Evolutionary conservation across 2,888 invertebrate species (phyloP), one percentile per base, ranked within the genome.

Genomic region (Invenusta paracnida): DNA sequence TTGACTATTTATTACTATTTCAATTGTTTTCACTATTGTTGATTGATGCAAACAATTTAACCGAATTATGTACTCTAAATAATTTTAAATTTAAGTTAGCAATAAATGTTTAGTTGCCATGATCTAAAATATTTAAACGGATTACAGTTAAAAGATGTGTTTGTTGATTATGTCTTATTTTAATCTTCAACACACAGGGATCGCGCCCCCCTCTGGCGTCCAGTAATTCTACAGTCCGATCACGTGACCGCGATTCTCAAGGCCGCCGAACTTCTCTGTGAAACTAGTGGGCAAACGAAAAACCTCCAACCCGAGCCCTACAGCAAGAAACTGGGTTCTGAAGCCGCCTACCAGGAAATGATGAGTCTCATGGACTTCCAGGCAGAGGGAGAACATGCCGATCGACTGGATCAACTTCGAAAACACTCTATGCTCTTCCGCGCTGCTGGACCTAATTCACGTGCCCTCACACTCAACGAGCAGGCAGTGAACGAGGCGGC

Each of bases 401-500:
- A 86, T 48, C 30, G 85, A 0, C 1, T 86, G 67, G 81, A 30
- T 0, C 30, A 86, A 23, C 67, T 86, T 11, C 29, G 86, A 1
- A 67, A 81, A 29, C 86, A 86, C 48, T 87, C 86, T 2, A 86
- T 87, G 86, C 29, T 86, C 11, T 86, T 84, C 48, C 84, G 83
- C 17, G 86, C 86, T 0, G 83, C 82, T 25, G 82, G 86, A 1
- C 86, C 86, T 11, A 87, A 86, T 5, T 79, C 85, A 17, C 27
- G 86, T 29, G 29, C 87, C 11, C 81, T 86, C 11, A 86, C 86
- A 28, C 31, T 73, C 0, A 30, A 66, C 29, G 86, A 86, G 82
- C 82, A 83, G 30, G 81, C 86, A 23, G 31, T 87, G 1, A 86
- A 86, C 30, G 86, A 86, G 27, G 86, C 86, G 5, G 86, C 86